Conservation (phyloP, 92 coral and sea anemone species). For the Zoanthus sociatus region DNA sequence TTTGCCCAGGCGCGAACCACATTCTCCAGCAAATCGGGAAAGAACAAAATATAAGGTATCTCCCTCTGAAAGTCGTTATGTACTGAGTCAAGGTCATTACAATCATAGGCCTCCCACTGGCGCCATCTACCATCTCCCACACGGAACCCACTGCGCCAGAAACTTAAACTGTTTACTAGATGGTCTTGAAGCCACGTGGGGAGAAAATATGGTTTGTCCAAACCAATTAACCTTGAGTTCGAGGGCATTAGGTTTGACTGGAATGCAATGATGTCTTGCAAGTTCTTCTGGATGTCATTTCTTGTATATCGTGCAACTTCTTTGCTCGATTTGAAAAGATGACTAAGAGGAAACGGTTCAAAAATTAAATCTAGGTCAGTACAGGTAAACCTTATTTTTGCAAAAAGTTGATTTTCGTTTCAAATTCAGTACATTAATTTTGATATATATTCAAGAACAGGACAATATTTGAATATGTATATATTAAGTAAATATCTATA, state of each 20-base stretch:
- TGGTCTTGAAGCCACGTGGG: conserved; percentile 88
- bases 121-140: conserved; percentile 92
- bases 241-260: conserved; percentile 72
- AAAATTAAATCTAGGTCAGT: no score
- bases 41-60: conserved; percentile 80
- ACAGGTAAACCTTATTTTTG: no score
- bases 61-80: conserved; percentile 94
- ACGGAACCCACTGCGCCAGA: conserved; percentile 92
- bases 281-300: conserved; percentile 57
- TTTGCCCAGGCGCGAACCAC: conserved; percentile 91
- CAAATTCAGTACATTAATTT: no score
- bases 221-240: not conserved
- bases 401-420: no score
- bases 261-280: conserved; percentile 75
- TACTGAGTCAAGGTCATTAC: conserved; percentile 90
- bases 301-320: conserved; percentile 76
- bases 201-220: conserved; percentile 39
- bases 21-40: conserved; percentile 77
- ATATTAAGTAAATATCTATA: no score
- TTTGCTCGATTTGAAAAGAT: conserved; percentile 76
- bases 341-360: conserved; percentile 32
- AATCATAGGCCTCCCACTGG: conserved; percentile 93
- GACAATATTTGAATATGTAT: no score
- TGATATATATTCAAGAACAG: no score
- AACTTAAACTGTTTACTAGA: conserved; percentile 86